phyloP scores from a whole-genome alignment of 2,888 invertebrate species.

The Tanypteryx hageni region DNA sequence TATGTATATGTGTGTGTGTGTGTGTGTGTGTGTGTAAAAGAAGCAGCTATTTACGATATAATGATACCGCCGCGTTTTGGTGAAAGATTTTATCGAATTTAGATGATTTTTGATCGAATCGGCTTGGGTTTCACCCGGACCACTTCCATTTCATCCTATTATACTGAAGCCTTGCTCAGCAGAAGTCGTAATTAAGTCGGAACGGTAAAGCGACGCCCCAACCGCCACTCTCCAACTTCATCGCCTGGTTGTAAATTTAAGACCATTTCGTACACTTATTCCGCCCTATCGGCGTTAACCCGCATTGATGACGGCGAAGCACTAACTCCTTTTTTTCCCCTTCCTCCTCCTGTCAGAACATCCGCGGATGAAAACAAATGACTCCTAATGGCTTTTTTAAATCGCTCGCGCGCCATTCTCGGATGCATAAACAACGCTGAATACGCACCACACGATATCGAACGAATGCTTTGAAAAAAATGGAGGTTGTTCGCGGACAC shows the following conservation, averaged over 20 bases:
- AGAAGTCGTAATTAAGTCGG: neutral
- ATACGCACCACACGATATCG: neutral
- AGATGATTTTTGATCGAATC: too few species aligned
- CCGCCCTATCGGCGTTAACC: neutral
- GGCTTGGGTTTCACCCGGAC: too few species aligned
- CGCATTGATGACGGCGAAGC: neutral
- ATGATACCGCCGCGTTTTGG: too few species aligned
- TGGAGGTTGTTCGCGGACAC: too few species aligned
- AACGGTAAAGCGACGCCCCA: neutral
- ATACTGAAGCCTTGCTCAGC: neutral
- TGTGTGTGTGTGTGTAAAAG: too few species aligned
- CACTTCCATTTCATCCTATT: too few species aligned
- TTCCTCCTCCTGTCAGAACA: neutral
- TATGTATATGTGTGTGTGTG: too few species aligned
- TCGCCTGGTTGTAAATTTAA: neutral
- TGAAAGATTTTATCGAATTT: too few species aligned
- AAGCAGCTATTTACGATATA: too few species aligned
- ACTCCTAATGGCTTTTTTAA: slow-evolving; percentile 12
- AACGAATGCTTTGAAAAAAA: neutral
- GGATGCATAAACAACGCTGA: neutral
- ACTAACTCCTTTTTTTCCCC: neutral
- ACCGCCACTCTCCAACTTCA: neutral
- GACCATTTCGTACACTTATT: neutral
- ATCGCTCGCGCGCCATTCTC: neutral
- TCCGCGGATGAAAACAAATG: neutral